These are phyloP conservation scores for Muschampia plurimacula DNA, from an alignment of 2,888 invertebrate species.

Conservation along the genomic window DNA sequence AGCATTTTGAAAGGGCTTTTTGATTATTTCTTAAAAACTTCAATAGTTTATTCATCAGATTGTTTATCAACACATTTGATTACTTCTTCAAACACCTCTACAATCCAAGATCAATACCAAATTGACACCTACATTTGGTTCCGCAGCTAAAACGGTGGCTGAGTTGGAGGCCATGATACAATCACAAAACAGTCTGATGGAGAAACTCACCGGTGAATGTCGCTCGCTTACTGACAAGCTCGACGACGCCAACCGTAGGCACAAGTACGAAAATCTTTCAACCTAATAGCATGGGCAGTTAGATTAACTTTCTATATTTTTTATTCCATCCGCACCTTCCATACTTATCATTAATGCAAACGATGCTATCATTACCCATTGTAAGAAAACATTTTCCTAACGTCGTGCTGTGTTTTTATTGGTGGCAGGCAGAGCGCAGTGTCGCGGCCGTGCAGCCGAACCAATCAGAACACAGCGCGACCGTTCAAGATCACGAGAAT, in stretches of 20 bases:
- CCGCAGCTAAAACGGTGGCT: slow-evolving; percentile 94
- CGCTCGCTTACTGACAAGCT: slow-evolving; percentile 95
- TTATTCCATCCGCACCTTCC: slow-evolving; percentile 42
- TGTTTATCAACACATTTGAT: slow-evolving; percentile 58
- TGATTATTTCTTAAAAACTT: slow-evolving; percentile 67
- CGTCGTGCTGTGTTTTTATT: slow-evolving; percentile 86
- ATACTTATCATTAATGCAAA: slow-evolving; percentile 40
- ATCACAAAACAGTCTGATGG: slow-evolving; percentile 97
- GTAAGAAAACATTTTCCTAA: slow-evolving; percentile 61
- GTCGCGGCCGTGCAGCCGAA: slow-evolving; percentile 83
- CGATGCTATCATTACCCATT: slow-evolving; percentile 76
- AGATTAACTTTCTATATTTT: slow-evolving; percentile 47
- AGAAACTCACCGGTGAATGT: slow-evolving; percentile 95
- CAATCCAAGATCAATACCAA: slow-evolving; percentile 22
- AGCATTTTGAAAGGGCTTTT: slow-evolving; percentile 78
- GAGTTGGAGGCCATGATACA: slow-evolving; percentile 96
- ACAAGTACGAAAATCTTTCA: slow-evolving; percentile 90
- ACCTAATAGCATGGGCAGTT: slow-evolving; percentile 70
- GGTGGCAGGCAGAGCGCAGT: slow-evolving; percentile 85
- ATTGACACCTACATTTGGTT: slow-evolving; percentile 76
- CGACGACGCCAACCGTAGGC: slow-evolving; percentile 94
- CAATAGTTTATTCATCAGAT: slow-evolving; percentile 91
- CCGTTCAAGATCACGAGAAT: slow-evolving; percentile 74
- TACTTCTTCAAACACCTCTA: slow-evolving; percentile 24
- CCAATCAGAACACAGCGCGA: slow-evolving; percentile 86